phyloP scores from a whole-genome alignment of 2,113 vertebrate species.

The Phasianus colchicus region DNA sequence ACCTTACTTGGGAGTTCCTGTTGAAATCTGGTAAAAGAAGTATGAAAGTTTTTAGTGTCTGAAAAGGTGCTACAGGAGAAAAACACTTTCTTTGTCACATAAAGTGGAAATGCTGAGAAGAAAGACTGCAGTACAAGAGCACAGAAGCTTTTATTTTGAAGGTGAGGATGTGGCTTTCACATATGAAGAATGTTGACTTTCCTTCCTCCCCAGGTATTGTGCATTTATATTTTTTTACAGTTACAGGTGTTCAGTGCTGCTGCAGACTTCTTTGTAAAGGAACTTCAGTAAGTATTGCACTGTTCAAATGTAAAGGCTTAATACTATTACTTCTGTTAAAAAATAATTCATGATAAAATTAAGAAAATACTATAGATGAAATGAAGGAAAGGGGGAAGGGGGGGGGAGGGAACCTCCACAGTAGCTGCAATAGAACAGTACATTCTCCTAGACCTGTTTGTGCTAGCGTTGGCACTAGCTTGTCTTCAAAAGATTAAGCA shows the following conservation, averaged over 20 bases:
- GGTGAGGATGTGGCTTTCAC: not conserved
- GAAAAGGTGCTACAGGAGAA: too few relatives aligned
- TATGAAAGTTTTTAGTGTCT: not conserved
- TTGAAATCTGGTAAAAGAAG: not conserved
- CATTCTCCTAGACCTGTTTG: not conserved
- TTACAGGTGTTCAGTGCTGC: not conserved
- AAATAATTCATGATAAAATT: not conserved
- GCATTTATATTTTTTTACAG: not conserved
- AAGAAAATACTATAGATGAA: not conserved
- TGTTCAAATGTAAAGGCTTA: not conserved
- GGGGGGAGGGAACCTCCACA: too few relatives aligned
- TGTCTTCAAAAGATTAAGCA: not conserved
- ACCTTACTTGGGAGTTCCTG: accelerated
- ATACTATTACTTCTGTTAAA: not conserved
- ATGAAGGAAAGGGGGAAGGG: not conserved
- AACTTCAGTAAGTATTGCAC: not conserved
- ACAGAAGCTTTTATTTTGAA: not conserved
- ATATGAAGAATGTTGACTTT: accelerated
- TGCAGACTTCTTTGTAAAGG: not conserved
- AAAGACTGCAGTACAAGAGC: not conserved
- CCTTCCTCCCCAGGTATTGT: not conserved
- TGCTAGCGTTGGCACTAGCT: not conserved
- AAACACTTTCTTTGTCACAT: not conserved
- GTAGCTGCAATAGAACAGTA: not conserved
- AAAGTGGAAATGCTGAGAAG: not conserved